Conservation (phyloP, 1,140 invertebrate genomes). For the Calliphora vicina region DNA sequence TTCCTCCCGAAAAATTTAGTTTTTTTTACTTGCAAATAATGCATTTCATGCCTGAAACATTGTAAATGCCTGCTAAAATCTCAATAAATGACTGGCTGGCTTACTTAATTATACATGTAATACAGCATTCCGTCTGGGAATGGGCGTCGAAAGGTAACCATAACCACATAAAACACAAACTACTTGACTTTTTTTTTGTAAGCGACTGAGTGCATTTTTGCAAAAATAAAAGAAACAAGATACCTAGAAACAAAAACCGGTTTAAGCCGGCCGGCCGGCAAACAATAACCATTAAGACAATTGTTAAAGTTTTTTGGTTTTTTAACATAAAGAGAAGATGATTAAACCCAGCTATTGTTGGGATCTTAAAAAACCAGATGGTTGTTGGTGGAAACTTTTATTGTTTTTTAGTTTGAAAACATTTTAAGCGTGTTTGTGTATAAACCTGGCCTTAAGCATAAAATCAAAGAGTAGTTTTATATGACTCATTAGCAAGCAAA, state of each 20-base stretch:
- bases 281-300: background rate
- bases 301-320: background rate
- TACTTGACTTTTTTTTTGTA: background rate
- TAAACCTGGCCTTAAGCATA: too few relatives aligned
- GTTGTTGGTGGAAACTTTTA: background rate
- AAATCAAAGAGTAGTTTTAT: too few relatives aligned
- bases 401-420: background rate
- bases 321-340: background rate
- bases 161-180: background rate
- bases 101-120: background rate
- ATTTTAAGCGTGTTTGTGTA: too few relatives aligned
- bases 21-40: too few relatives aligned
- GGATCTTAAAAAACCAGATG: background rate
- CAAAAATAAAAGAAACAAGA: background rate
- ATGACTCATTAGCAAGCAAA: too few relatives aligned
- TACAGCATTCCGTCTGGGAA: background rate
- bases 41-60: too few relatives aligned
- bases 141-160: background rate
- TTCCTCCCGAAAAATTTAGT: too few relatives aligned
- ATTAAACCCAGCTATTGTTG: background rate
- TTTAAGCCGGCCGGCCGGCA: constrained; percentile 14
- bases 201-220: background rate
- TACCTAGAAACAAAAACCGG: background rate
- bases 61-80: too few relatives aligned
- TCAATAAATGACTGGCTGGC: too few relatives aligned